These are phyloP conservation scores for Cynodonichthys magdalenae DNA, from an alignment of 2,797 vertebrate species.

Conservation along the genomic window DNA sequence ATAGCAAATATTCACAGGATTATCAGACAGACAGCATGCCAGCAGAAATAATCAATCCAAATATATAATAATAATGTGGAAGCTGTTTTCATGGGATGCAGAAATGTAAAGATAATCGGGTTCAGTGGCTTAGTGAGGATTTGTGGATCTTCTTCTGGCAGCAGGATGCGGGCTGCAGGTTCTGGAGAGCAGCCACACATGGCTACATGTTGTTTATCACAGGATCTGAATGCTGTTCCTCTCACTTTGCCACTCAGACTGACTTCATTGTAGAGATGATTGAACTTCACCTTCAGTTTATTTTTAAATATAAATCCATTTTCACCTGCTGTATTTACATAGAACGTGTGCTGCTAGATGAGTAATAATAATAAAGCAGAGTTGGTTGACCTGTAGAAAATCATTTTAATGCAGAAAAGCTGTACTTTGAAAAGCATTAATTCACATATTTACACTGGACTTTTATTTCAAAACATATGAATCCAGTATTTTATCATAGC, in stretches of 20 bases:
- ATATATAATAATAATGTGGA: neutral
- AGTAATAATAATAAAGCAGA: too few relatives aligned
- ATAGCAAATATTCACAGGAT: conserved; percentile 32
- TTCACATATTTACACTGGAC: too few relatives aligned
- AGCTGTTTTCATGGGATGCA: conserved; percentile 21
- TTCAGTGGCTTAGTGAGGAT: conserved; percentile 31
- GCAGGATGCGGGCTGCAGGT: conserved; percentile 7
- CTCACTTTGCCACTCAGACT: conserved; percentile 34
- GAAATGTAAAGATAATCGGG: conserved; percentile 46
- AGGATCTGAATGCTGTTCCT: neutral
- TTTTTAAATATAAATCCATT: neutral
- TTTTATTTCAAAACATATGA: too few relatives aligned
- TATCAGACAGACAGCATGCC: neutral
- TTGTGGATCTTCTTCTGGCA: conserved; percentile 23
- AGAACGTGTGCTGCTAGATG: too few relatives aligned
- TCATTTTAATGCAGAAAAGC: too few relatives aligned
- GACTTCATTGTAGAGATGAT: conserved; percentile 7
- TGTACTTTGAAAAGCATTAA: too few relatives aligned
- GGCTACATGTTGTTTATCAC: conserved; percentile 6
- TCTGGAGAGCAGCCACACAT: conserved; percentile 9
- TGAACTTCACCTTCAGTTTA: neutral
- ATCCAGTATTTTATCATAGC: too few relatives aligned
- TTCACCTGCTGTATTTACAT: neutral
- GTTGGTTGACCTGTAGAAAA: too few relatives aligned
- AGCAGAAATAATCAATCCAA: conserved; percentile 7